Base-by-base conservation (phyloP, 1,140 invertebrate genomes). In the Drosophila baimaii region DNA sequence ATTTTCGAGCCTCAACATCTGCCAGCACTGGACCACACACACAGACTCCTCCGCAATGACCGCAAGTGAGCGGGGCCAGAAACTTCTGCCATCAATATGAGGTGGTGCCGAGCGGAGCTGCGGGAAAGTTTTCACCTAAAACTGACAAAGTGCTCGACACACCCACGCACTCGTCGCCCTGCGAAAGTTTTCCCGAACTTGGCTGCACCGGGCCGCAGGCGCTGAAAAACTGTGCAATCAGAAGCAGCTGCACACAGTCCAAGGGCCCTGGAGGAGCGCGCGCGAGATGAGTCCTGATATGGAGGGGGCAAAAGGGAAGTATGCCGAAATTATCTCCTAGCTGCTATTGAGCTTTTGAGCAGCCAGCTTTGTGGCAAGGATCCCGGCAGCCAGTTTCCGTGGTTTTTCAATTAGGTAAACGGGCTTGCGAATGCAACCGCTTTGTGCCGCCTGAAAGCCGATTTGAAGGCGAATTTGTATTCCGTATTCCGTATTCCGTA, bases 51-150 rank as follows among this genome's bases (percentile, higher is more conserved):
- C 57, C 17, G 37, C n/a, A n/a, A 4, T 58, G 10, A 46, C 63
- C 56, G n/a, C 62, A 65, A 44, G 21, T 29, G 3, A 64, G 64
- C 31, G 33, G 33, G 59, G 8, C 64, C 31, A 31, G 23, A 39
- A 77, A 77, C 64, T 77, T 77, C 25, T 33, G 21, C 69, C 80
- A 75, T 82, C 56, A 82, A 82, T 82, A 78, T 66, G 35, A 62
- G 68, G 64, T 69, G 35, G 56, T 49, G 51, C 17, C 31, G 47
- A 33, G 47, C 15, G 35, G 49, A 78, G 72, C 74, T 75, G 80
- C 58, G 43, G 76, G 10, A 86, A 86, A 86, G 75, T 86, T 86
- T 85, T 82, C 83, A 82, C 79, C 79, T 86, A 82, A 86, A 86
- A 64, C 83, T 77, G 82, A 72, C 76, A 86, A 86, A 76, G 52